Base-by-base conservation (phyloP, 1,140 invertebrate genomes). In the Neocloeon triangulifer region DNA sequence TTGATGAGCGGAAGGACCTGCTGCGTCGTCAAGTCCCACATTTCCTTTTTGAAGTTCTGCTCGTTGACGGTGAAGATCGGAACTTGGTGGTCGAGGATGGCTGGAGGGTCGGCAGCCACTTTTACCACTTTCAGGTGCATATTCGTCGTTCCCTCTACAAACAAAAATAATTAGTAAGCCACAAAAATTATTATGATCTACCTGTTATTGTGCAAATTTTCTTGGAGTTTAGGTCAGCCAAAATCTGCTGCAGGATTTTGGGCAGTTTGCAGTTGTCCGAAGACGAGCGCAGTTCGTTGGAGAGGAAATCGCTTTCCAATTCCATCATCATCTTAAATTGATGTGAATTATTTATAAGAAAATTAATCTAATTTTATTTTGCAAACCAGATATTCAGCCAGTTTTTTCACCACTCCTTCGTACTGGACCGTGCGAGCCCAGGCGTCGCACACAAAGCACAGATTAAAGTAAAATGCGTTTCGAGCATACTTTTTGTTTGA, bases 21-120 rank as follows among this genome's bases (percentile, higher is more conserved):
- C 48, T 88, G 74, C 4, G 86, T 92, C 4, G 88, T 92, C 15
- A 94, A 63, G 54, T 94, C 86, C 85, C 85, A 94, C 31, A 78
- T 69, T 44, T 72, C 69, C 5, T 52, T 53, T 39, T 55, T 62
- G 46, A 57, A 63, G 33, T 50, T 47, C 51, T 60, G 61, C 47
- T 51, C 48, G 46, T 58, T 51, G 43, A 66, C 61, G 23, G 77
- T 57, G 43, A 91, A 69, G 19, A 92, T 66, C 0, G 89, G 88
- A 2, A 95, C 89, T 55, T 91, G 76, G 52, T 86, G 77, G 55
- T 91, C 85, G 30, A 72, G 57, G 4, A 92, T 81, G 8, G 64
- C 56, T n/a, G 66, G 61, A 3, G 86, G 84, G 49, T 82, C 76
- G n/a, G 64, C 61, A 23, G 71, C 64, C 19, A 79, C 59, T 43